A percentile compares a stretch with the other conserved stretches of the same genome.
Evolutionary conservation across 2,113 vertebrate species (phyloP).

Genomic region (Abramis brama): DNA sequence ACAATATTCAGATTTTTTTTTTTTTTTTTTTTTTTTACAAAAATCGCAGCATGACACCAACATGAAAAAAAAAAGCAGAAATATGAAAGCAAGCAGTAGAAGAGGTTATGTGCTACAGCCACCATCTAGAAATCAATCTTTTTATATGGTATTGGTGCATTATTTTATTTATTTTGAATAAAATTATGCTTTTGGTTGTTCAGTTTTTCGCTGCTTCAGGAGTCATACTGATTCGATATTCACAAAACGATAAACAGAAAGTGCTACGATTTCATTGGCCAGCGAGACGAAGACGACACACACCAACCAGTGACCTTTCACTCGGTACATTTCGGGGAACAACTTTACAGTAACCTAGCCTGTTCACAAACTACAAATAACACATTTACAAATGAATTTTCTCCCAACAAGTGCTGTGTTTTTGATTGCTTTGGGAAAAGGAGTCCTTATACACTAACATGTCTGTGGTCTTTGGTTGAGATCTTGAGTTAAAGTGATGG

Average conservation of each 20-base stretch:
- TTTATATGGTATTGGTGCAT: neutral
- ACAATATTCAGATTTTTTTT: slow-evolving; percentile 62
- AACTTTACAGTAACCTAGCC: neutral
- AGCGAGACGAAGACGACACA: slow-evolving; percentile 4
- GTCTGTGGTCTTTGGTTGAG: slow-evolving; percentile 27
- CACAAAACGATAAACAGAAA: slow-evolving; percentile 26
- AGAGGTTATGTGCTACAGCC: slow-evolving; percentile 73
- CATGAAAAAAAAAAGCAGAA: slow-evolving; percentile 60
- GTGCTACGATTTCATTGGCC: slow-evolving; percentile 40
- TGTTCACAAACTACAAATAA: neutral
- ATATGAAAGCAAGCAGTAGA: slow-evolving; percentile 69
- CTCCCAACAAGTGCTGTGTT: neutral
- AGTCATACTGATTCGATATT: neutral
- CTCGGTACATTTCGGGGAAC: neutral
- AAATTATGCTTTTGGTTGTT: neutral
- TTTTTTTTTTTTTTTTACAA: slow-evolving; percentile 53
- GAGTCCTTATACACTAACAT: neutral
- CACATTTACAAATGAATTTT: neutral
- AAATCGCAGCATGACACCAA: slow-evolving; percentile 64
- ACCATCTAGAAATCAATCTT: slow-evolving; percentile 32
- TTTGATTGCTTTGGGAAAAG: neutral
- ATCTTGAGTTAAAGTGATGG: neutral
- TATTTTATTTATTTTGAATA: neutral
- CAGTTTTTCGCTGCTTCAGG: neutral
- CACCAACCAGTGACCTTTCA: neutral